Percentiles rank a stretch among this genome's conserved stretches.
phyloP scores from a whole-genome alignment of 2,797 vertebrate species.

The Scleropages formosus region DNA sequence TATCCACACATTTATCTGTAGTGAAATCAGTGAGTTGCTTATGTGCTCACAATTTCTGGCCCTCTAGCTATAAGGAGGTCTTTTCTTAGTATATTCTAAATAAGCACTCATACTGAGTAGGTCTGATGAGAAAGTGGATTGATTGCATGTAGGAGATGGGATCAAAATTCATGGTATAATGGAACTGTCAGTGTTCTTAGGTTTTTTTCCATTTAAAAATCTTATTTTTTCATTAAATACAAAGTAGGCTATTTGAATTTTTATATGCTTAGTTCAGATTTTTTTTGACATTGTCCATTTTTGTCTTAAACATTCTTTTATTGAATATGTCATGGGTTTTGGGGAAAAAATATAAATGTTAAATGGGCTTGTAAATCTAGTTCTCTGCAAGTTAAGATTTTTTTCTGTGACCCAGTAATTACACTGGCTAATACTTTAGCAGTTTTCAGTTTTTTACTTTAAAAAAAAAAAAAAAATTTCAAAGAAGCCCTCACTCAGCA shows the following conservation, averaged over 20 bases:
- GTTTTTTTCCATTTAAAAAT: background rate
- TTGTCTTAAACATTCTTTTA: too few species aligned
- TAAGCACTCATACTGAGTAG: background rate
- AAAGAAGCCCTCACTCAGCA: too few species aligned
- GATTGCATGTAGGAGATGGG: background rate
- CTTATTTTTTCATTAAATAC: too few species aligned
- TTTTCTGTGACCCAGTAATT: conserved; percentile 19
- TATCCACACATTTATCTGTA: background rate
- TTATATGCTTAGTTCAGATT: too few species aligned
- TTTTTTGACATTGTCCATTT: too few species aligned
- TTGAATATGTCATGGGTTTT: too few species aligned
- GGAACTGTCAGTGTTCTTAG: background rate
- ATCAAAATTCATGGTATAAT: too few species aligned
- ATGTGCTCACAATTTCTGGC: too few species aligned
- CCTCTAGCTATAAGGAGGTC: too few species aligned
- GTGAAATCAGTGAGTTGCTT: background rate
- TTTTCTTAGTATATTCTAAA: background rate
- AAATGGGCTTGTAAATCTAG: conserved; percentile 3
- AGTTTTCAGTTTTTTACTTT: background rate
- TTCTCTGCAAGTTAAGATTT: background rate
- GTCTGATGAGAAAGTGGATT: background rate
- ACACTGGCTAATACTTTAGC: background rate
- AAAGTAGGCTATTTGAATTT: too few species aligned
- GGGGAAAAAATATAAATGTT: too few species aligned
- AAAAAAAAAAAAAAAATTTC: too few species aligned